phyloP scores from a whole-genome alignment of 1,140 invertebrate genomes.

The Paralvinella palmiformis region DNA sequence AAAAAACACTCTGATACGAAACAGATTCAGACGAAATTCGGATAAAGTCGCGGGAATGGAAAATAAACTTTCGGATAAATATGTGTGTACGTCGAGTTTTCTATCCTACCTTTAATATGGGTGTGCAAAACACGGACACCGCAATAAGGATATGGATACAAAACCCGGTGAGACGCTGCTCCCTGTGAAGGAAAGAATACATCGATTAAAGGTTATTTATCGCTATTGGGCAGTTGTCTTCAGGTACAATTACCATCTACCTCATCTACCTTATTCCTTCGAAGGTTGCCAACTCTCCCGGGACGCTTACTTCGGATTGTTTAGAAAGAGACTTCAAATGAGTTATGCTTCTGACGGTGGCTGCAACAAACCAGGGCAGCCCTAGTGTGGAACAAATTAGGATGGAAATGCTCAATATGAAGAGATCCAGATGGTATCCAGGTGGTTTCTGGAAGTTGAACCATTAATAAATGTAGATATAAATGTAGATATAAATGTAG shows the following conservation, averaged over 20 bases:
- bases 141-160: slow-evolving; percentile 92
- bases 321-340: slow-evolving; percentile 95
- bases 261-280: slow-evolving; percentile 65
- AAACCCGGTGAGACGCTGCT: slow-evolving; percentile 94
- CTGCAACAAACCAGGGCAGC: slow-evolving; percentile 92
- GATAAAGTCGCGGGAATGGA: too few relatives aligned
- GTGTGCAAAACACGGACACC: slow-evolving; percentile 84
- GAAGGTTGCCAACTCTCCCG: slow-evolving; percentile 96
- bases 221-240: neutral
- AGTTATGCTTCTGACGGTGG: slow-evolving; percentile 92
- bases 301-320: slow-evolving; percentile 92
- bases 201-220: too few relatives aligned
- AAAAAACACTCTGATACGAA: too few relatives aligned
- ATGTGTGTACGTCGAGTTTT: too few relatives aligned
- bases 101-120: slow-evolving; percentile 56
- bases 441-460: slow-evolving; percentile 70
- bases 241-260: too few relatives aligned
- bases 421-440: slow-evolving; percentile 95
- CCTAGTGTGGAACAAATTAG: slow-evolving; percentile 88
- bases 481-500: too few relatives aligned
- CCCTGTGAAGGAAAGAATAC: slow-evolving; percentile 53
- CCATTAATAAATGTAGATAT: too few relatives aligned
- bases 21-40: too few relatives aligned
- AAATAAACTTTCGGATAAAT: too few relatives aligned
- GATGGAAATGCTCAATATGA: slow-evolving; percentile 84